A percentile compares a stretch with the other conserved stretches of the same genome.
phyloP scores from a whole-genome alignment of 2,888 invertebrate species.

The Lepidocyrtinus sp. region DNA sequence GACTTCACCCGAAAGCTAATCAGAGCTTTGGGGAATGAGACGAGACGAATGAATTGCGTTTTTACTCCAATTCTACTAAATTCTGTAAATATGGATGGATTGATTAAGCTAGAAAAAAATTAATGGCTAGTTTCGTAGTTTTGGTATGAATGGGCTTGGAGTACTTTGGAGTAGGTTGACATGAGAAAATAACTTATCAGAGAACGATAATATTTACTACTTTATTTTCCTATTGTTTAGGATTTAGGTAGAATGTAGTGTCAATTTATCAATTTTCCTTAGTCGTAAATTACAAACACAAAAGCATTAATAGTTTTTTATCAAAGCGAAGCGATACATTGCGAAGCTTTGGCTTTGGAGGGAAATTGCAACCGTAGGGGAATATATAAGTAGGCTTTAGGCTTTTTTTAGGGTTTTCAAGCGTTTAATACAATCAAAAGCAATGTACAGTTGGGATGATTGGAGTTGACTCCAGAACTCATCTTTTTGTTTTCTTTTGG shows the following conservation, averaged over 20 bases:
- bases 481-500: not conserved
- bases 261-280: slow-evolving; percentile 49
- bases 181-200: slow-evolving; percentile 4
- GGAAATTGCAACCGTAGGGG: too few species aligned
- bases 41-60: too few species aligned
- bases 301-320: too few species aligned
- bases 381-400: too few species aligned
- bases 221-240: slow-evolving; percentile 15
- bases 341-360: too few species aligned
- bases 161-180: not conserved
- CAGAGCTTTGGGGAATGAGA: too few species aligned
- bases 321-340: too few species aligned
- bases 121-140: not conserved
- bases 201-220: slow-evolving; percentile 1
- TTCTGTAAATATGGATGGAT: too few species aligned
- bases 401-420: too few species aligned
- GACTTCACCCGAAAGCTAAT: too few species aligned
- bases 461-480: not conserved
- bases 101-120: slow-evolving; percentile 15
- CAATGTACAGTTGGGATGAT: not conserved
- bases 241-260: too few species aligned
- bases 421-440: slow-evolving; percentile 12
- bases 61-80: too few species aligned
- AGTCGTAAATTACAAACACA: slow-evolving; percentile 17
- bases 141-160: not conserved